A percentile compares a stretch with the other conserved stretches of the same genome.
Conservation (phyloP, 1,140 invertebrate species). For the Dolichoris vasculosae region DNA sequence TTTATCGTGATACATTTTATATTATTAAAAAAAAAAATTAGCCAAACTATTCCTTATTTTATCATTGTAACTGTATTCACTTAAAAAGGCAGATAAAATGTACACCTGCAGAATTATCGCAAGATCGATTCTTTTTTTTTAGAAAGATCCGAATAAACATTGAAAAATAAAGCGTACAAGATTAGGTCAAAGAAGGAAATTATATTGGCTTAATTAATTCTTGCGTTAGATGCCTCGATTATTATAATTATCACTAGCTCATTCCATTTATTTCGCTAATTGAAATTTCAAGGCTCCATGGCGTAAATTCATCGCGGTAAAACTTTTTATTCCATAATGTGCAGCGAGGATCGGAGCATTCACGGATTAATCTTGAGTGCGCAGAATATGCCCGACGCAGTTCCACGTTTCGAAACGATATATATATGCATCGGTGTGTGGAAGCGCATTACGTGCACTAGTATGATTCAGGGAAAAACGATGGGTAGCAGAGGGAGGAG, state of each 20-base stretch:
- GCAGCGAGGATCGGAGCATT: background rate
- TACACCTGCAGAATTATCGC: no score
- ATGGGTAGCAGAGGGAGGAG: background rate
- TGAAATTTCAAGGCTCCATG: background rate
- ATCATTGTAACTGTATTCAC: no score
- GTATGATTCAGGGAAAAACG: background rate
- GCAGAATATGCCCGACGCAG: background rate
- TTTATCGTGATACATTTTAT: no score
- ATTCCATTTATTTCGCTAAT: background rate
- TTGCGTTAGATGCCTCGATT: background rate
- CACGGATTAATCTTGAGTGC: background rate
- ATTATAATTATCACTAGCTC: background rate
- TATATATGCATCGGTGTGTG: background rate
- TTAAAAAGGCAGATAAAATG: no score
- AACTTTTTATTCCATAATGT: constrained; percentile 5
- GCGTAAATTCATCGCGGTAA: background rate
- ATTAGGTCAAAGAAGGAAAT: background rate
- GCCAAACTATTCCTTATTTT: no score
- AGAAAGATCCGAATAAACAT: background rate
- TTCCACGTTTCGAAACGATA: background rate
- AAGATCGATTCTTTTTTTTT: background rate
- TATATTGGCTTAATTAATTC: background rate
- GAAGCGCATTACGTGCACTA: background rate
- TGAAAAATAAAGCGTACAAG: background rate
- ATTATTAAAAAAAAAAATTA: no score